phyloP scores from a whole-genome alignment of 1,140 invertebrate species.

The Rhyzopertha dominica region DNA sequence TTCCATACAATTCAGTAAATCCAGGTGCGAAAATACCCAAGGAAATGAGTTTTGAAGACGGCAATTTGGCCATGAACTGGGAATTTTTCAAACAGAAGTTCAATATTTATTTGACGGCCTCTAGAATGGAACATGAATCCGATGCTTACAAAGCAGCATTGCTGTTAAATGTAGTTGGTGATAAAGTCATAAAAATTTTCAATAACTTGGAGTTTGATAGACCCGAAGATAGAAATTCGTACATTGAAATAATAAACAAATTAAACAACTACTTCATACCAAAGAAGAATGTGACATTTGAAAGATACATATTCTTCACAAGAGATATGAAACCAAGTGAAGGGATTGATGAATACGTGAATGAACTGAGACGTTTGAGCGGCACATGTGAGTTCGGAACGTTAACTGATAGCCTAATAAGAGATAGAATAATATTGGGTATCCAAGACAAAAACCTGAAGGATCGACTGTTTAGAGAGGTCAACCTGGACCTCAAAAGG shows the following conservation, averaged over 20 bases:
- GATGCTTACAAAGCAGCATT: background rate
- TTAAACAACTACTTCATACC: slow-evolving; percentile 1
- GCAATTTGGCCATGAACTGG: too few relatives aligned
- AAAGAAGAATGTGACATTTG: slow-evolving; percentile 2
- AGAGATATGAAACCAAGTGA: slow-evolving; percentile 4
- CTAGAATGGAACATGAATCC: background rate
- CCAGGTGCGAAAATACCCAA: too few relatives aligned
- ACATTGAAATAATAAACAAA: background rate
- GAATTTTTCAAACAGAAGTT: slow-evolving; percentile 1
- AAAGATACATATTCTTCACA: background rate
- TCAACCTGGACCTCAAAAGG: background rate
- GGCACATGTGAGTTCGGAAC: slow-evolving; percentile 2
- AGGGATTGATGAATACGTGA: background rate
- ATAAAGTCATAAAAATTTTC: slow-evolving; percentile 2
- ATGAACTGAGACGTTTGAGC: background rate
- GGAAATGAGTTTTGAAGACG: too few relatives aligned
- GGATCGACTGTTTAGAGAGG: background rate
- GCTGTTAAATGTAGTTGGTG: slow-evolving; percentile 2
- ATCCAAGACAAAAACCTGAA: background rate
- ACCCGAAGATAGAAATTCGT: background rate
- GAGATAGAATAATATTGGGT: background rate
- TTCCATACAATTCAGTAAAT: too few relatives aligned
- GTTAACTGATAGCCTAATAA: background rate
- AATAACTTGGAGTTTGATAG: slow-evolving; percentile 5
- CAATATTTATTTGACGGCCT: background rate